Conservation (phyloP, 2,888 invertebrate species). For the Meandrusa payeni region DNA sequence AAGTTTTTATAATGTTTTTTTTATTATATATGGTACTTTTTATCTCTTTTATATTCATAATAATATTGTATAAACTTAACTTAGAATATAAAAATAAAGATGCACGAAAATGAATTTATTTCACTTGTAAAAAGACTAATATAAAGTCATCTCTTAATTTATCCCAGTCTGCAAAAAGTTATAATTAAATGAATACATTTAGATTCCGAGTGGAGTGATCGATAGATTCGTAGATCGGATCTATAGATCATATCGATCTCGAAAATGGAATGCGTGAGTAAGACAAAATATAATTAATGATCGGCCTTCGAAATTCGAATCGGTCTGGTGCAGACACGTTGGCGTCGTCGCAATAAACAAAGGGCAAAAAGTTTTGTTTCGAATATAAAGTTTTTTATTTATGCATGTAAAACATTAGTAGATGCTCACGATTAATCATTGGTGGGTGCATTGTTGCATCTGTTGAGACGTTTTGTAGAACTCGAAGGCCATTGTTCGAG, state of each 20-base stretch:
- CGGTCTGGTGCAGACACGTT: conserved; percentile 76
- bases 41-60: too few species aligned
- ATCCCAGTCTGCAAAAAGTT: conserved; percentile 68
- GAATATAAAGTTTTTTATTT: conserved; percentile 57
- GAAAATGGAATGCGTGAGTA: conserved; percentile 80
- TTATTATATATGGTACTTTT: too few species aligned
- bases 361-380: conserved; percentile 69
- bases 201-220: conserved; percentile 75
- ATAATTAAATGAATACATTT: conserved; percentile 77
- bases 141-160: too few species aligned
- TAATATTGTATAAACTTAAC: too few species aligned
- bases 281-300: conserved; percentile 81
- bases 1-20: too few species aligned
- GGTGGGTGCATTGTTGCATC: conserved; percentile 67
- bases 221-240: conserved; percentile 77
- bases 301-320: conserved; percentile 73
- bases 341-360: conserved; percentile 78
- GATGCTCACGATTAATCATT: conserved; percentile 72
- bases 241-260: conserved; percentile 78
- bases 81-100: too few species aligned
- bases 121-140: too few species aligned
- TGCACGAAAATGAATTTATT: too few species aligned
- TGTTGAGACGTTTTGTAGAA: conserved; percentile 64
- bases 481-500: conserved; percentile 56
- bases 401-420: conserved; percentile 67